phyloP scores from a whole-genome alignment of 2,113 vertebrate genomes.

The Apistogramma diplotaenia region DNA sequence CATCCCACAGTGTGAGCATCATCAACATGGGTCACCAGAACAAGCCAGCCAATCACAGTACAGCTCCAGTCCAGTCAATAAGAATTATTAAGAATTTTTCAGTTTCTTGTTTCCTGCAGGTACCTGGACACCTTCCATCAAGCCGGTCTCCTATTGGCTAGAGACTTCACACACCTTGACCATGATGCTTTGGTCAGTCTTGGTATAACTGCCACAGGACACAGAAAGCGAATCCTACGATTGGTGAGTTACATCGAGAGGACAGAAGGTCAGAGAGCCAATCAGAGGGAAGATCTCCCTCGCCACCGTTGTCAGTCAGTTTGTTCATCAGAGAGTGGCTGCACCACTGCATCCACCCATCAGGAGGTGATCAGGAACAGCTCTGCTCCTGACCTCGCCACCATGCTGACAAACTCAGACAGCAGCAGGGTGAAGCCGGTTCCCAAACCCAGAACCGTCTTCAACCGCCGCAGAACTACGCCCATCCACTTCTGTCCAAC shows the following conservation, averaged over 20 bases:
- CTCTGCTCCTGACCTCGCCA: slow-evolving; percentile 49
- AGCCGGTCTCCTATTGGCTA: slow-evolving; percentile 80
- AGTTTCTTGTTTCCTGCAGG: slow-evolving; percentile 33
- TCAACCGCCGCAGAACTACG: slow-evolving; percentile 75
- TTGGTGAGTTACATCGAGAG: slow-evolving; percentile 71
- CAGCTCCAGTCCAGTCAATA: background rate
- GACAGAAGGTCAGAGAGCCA: slow-evolving; percentile 25
- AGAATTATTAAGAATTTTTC: background rate
- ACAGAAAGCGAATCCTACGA: slow-evolving; percentile 92
- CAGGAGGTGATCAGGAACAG: slow-evolving; percentile 51
- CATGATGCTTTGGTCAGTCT: slow-evolving; percentile 81
- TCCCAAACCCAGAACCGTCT: slow-evolving; percentile 93
- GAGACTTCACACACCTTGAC: slow-evolving; percentile 80
- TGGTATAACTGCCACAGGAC: slow-evolving; percentile 89
- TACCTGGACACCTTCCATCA: slow-evolving; percentile 84
- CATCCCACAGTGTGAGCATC: too few species aligned
- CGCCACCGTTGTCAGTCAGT: slow-evolving; percentile 67
- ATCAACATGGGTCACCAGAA: too few species aligned
- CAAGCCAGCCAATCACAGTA: background rate
- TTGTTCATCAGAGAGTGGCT: slow-evolving; percentile 12
- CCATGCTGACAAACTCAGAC: slow-evolving; percentile 46
- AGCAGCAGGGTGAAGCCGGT: slow-evolving; percentile 76
- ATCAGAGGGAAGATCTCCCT: slow-evolving; percentile 19
- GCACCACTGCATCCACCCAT: background rate
- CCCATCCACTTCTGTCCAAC: slow-evolving; percentile 20